phyloP scores from a whole-genome alignment of 1,140 invertebrate genomes.

The Coenobita brevimanus region DNA sequence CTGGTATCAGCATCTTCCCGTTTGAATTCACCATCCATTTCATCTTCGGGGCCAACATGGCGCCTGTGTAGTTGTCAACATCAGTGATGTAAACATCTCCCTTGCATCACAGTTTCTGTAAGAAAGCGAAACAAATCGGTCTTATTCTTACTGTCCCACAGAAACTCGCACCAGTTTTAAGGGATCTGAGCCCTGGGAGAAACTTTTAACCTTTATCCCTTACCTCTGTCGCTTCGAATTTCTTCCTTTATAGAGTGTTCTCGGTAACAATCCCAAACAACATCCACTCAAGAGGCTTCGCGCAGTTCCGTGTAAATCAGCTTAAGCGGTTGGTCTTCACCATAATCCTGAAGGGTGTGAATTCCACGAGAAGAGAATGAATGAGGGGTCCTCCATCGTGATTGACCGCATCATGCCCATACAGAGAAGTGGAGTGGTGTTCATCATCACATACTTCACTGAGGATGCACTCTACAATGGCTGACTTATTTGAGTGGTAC shows the following conservation, averaged over 20 bases:
- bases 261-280: conserved; percentile 14
- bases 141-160: conserved; percentile 11
- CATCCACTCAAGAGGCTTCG: conserved; percentile 7
- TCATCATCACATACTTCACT: conserved; percentile 3
- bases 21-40: background rate
- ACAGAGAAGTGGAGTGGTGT: background rate
- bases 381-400: background rate
- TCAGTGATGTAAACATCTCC: conserved; percentile 24
- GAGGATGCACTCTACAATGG: background rate
- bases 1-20: conserved; percentile 7
- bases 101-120: background rate
- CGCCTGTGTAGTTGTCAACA: background rate
- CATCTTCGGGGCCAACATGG: background rate
- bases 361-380: background rate
- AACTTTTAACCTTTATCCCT: background rate
- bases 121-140: conserved; percentile 18
- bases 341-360: background rate
- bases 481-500: no score
- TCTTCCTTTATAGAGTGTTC: background rate
- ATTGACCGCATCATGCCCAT: background rate
- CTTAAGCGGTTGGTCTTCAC: background rate
- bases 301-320: background rate
- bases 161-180: no score
- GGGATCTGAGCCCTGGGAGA: no score
- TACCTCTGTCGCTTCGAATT: conserved; percentile 15